These are phyloP conservation scores for Spodoptera litura DNA, from an alignment of 1,140 invertebrate species.

Conservation along the genomic window DNA sequence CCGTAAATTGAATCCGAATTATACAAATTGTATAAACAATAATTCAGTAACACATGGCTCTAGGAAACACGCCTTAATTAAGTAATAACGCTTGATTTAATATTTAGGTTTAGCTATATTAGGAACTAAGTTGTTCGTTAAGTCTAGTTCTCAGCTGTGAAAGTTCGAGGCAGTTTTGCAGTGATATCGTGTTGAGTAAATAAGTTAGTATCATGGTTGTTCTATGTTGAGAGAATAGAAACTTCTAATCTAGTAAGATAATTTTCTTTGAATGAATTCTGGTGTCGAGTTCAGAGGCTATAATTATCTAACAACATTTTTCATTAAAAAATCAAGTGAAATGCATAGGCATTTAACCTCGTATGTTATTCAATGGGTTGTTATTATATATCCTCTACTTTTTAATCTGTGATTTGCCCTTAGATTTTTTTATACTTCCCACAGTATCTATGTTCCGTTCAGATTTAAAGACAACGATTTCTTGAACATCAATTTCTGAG, in stretches of 20 bases:
- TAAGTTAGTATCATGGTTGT: conserved; percentile 10
- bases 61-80: conserved; percentile 33
- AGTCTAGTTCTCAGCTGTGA: neutral
- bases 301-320: no score
- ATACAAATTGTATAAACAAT: conserved; percentile 34
- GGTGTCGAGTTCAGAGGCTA: no score
- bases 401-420: no score
- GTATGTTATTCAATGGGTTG: no score
- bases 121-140: neutral
- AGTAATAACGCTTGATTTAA: conserved; percentile 44
- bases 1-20: conserved; percentile 41
- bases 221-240: neutral
- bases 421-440: no score
- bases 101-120: conserved; percentile 29
- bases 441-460: no score
- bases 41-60: conserved; percentile 41
- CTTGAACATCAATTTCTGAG: no score
- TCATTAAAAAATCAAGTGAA: no score
- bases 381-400: no score
- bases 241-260: neutral
- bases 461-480: no score
- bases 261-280: neutral
- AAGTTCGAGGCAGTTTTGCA: conserved; percentile 1
- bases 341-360: no score
- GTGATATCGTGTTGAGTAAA: conserved; percentile 15